Evolutionary conservation across 2,888 invertebrate genomes (phyloP).

Genomic region (Brachynemurus nebulosus): DNA sequence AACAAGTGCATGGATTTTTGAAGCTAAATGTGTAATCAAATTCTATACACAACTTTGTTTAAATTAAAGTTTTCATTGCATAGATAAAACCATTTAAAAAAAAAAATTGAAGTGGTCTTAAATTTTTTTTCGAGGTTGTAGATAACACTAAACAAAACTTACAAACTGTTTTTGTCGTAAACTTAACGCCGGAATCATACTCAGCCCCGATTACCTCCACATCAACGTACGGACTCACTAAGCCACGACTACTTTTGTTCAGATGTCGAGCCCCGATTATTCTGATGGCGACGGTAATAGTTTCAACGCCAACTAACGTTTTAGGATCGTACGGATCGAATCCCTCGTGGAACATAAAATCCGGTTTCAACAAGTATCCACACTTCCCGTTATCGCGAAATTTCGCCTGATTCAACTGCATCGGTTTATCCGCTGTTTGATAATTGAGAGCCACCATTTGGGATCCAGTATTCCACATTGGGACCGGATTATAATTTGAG

Average conservation of each 20-base stretch:
- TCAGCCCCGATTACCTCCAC: constrained; percentile 82
- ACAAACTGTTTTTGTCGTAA: constrained; percentile 76
- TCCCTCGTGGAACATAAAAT: constrained; percentile 67
- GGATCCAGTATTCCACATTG: constrained; percentile 90
- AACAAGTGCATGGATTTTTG: too few relatives aligned
- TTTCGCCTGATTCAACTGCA: constrained; percentile 91
- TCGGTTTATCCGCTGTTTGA: constrained; percentile 88
- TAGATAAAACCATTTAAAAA: too few relatives aligned
- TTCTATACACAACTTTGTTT: too few relatives aligned
- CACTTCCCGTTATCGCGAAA: constrained; percentile 87
- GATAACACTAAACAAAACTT: constrained; percentile 27
- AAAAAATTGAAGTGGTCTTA: too few relatives aligned
- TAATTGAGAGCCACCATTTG: constrained; percentile 98
- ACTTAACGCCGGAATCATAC: constrained; percentile 70
- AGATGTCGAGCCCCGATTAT: constrained; percentile 86
- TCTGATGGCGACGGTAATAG: constrained; percentile 52
- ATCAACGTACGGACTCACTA: constrained; percentile 82
- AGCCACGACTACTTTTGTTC: constrained; percentile 70
- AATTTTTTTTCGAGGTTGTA: too few relatives aligned
- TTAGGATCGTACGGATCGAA: constrained; percentile 65
- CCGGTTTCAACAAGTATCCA: constrained; percentile 85
- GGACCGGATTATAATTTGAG: constrained; percentile 90
- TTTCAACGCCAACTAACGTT: constrained; percentile 41
- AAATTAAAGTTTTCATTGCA: too few relatives aligned
- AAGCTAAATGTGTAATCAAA: too few relatives aligned